phyloP scores from a whole-genome alignment of 2,888 invertebrate genomes.

The Chloroclysta siterata region DNA sequence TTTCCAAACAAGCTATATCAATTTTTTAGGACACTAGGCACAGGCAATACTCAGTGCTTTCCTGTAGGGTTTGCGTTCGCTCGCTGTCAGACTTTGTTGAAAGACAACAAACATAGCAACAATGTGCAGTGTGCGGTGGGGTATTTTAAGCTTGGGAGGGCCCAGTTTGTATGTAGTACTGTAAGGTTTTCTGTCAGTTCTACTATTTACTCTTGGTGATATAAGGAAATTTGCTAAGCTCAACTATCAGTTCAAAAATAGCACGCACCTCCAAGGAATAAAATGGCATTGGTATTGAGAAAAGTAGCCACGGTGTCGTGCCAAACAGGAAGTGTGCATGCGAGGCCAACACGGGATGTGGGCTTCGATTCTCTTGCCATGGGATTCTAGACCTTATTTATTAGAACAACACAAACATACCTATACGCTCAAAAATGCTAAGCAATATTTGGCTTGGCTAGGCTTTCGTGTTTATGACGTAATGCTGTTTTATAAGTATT shows the following conservation, averaged over 20 bases:
- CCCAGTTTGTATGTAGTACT: too few relatives aligned
- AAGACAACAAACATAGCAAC: too few relatives aligned
- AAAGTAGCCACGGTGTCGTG: slow-evolving; percentile 78
- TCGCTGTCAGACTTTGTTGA: too few relatives aligned
- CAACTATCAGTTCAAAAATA: slow-evolving; percentile 19
- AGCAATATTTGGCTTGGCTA: slow-evolving; percentile 42
- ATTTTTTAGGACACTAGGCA: too few relatives aligned
- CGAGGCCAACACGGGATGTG: slow-evolving; percentile 73
- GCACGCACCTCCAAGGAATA: slow-evolving; percentile 48
- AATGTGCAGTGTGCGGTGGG: too few relatives aligned
- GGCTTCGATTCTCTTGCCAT: slow-evolving; percentile 72
- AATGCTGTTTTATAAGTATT: slow-evolving; percentile 18
- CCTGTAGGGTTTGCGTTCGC: too few relatives aligned
- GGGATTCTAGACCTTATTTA: slow-evolving; percentile 68
- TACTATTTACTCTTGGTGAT: too few relatives aligned
- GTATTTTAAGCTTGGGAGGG: too few relatives aligned
- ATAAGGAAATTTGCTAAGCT: slow-evolving; percentile 4
- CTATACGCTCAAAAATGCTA: slow-evolving; percentile 42
- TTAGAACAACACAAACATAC: slow-evolving; percentile 42
- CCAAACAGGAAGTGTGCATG: slow-evolving; percentile 82
- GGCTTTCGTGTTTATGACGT: slow-evolving; percentile 35
- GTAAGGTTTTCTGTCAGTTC: too few relatives aligned
- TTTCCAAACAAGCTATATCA: too few relatives aligned
- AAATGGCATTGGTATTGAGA: slow-evolving; percentile 64
- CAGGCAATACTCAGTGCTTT: too few relatives aligned